Conservation (phyloP, 2,888 invertebrate species). For the Congeria kusceri region DNA sequence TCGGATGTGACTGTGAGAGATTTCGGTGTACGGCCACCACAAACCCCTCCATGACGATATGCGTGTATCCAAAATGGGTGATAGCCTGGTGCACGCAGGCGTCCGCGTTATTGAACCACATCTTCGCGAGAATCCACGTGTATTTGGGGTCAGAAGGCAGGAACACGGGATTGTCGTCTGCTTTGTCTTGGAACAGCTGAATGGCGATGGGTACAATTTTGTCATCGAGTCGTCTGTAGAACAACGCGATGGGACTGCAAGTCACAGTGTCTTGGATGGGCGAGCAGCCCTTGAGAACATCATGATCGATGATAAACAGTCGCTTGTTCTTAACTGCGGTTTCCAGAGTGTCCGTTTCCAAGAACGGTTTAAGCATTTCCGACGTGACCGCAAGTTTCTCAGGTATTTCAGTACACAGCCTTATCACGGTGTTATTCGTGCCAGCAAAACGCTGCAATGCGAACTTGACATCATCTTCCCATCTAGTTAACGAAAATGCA, state of each 20-base stretch:
- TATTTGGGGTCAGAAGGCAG: slow-evolving; percentile 82
- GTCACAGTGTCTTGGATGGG: slow-evolving; percentile 75
- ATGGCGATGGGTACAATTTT: slow-evolving; percentile 86
- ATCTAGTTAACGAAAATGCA: slow-evolving; percentile 35
- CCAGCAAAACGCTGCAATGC: slow-evolving; percentile 85
- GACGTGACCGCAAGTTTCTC: slow-evolving; percentile 81
- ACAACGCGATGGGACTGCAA: slow-evolving; percentile 85
- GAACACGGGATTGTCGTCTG: slow-evolving; percentile 85
- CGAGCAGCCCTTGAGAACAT: slow-evolving; percentile 79
- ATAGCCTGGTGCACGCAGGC: slow-evolving; percentile 84
- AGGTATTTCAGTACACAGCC: slow-evolving; percentile 83
- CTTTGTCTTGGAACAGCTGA: slow-evolving; percentile 85
- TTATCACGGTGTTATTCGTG: slow-evolving; percentile 83
- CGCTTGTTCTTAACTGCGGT: slow-evolving; percentile 81
- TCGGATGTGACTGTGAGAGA: slow-evolving; percentile 86
- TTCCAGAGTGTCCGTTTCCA: slow-evolving; percentile 44
- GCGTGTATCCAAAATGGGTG: slow-evolving; percentile 85
- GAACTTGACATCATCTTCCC: slow-evolving; percentile 83
- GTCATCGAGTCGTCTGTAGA: slow-evolving; percentile 84
- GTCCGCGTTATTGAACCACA: slow-evolving; percentile 86
- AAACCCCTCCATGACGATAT: slow-evolving; percentile 86
- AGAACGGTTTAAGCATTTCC: slow-evolving; percentile 76
- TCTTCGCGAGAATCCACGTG: slow-evolving; percentile 85
- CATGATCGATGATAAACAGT: slow-evolving; percentile 84
- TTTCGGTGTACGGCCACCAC: slow-evolving; percentile 85